A percentile compares a stretch with the other conserved stretches of the same genome.
These are phyloP conservation scores for Loripinus fragilis DNA, from an alignment of 2,888 invertebrate genomes.

Conservation along the genomic window DNA sequence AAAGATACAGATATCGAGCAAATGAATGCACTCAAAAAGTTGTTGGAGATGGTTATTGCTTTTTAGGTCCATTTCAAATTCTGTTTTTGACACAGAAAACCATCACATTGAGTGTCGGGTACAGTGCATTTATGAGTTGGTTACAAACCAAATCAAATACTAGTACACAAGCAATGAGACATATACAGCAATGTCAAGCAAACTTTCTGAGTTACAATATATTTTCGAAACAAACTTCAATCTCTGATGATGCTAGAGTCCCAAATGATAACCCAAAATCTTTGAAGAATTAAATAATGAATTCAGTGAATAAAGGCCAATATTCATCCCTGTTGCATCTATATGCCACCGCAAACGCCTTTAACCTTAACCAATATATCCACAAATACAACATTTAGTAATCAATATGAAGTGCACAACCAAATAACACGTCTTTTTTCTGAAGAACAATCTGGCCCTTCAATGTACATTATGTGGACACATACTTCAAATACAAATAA, in stretches of 20 bases:
- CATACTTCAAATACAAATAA: slow-evolving; percentile 15
- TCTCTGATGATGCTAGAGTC: slow-evolving; percentile 4
- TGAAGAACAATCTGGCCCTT: slow-evolving; percentile 9
- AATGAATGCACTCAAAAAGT: slow-evolving; percentile 7
- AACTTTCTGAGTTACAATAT: slow-evolving; percentile 6
- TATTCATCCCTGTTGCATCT: slow-evolving; percentile 20
- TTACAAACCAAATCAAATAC: slow-evolving; percentile 3
- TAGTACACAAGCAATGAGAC: slow-evolving; percentile 1
- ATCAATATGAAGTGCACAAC: slow-evolving; percentile 20
- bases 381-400: slow-evolving; percentile 3
- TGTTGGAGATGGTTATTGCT: slow-evolving; percentile 21
- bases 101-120: neutral
- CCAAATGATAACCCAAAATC: slow-evolving; percentile 8
- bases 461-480: slow-evolving; percentile 16
- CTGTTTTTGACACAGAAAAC: slow-evolving; percentile 19
- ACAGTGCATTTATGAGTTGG: slow-evolving; percentile 9
- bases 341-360: slow-evolving; percentile 18
- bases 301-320: slow-evolving; percentile 21
- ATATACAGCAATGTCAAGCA: slow-evolving; percentile 7
- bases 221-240: slow-evolving; percentile 13
- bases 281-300: slow-evolving; percentile 1
- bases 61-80: slow-evolving; percentile 25
- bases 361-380: slow-evolving; percentile 13
- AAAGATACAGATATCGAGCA: slow-evolving; percentile 2
- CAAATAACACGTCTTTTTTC: slow-evolving; percentile 5